Conservation (phyloP, 2,797 vertebrate species). For the Cynodonichthys magdalenae region DNA sequence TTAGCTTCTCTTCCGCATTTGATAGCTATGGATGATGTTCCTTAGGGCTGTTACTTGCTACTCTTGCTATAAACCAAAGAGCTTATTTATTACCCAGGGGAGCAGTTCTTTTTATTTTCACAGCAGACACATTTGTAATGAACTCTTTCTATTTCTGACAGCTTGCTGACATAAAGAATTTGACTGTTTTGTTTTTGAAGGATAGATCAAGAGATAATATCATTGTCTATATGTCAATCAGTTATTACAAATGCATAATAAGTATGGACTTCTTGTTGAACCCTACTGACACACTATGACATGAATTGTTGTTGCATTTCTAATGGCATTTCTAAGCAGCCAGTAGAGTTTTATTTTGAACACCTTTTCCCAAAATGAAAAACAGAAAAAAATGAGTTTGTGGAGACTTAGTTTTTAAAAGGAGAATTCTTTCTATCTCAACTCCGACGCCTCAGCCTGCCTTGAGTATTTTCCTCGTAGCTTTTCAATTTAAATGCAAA, state of each 20-base stretch:
- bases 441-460: conserved; percentile 32
- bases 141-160: conserved; percentile 45
- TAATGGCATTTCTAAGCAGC: neutral
- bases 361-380: conserved; percentile 5
- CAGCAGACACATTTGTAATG: conserved; percentile 43
- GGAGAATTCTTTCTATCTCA: conserved; percentile 53
- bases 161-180: conserved; percentile 12
- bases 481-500: conserved; percentile 88
- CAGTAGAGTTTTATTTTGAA: conserved; percentile 12
- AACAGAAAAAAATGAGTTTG: conserved; percentile 6
- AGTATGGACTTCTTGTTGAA: neutral
- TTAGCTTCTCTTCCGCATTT: conserved; percentile 32
- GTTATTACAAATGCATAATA: neutral
- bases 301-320: neutral
- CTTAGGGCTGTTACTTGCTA: conserved; percentile 29
- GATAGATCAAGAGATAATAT: neutral
- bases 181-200: conserved; percentile 18
- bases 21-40: conserved; percentile 37
- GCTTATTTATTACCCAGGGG: conserved; percentile 45
- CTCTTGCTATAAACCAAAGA: conserved; percentile 42
- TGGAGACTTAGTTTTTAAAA: conserved; percentile 44
- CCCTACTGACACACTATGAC: neutral
- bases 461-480: conserved; percentile 72
- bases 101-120: conserved; percentile 38
- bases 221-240: conserved; percentile 1